A percentile compares a stretch with the other conserved stretches of the same genome.
Evolutionary conservation across 1,140 invertebrate species (phyloP).

Genomic region (Adoxophyes honmai): DNA sequence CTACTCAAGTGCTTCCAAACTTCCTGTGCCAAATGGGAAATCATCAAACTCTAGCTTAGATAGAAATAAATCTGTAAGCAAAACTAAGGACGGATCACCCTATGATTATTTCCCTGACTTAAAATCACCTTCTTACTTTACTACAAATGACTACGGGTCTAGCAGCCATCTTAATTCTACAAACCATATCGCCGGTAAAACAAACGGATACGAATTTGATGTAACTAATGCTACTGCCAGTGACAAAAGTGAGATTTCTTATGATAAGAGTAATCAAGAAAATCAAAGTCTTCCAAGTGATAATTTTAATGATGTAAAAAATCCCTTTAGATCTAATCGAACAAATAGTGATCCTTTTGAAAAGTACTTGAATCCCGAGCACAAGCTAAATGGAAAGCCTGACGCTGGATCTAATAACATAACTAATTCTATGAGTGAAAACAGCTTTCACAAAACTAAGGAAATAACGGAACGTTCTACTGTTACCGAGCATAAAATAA

Average conservation of each 20-base stretch:
- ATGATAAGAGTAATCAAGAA: slow-evolving; percentile 25
- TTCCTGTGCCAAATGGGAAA: slow-evolving; percentile 64
- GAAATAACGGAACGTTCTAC: slow-evolving; percentile 53
- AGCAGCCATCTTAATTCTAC: slow-evolving; percentile 37
- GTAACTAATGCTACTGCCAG: slow-evolving; percentile 26
- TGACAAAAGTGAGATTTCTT: slow-evolving; percentile 35
- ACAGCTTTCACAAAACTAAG: slow-evolving; percentile 46
- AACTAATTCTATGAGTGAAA: slow-evolving; percentile 53
- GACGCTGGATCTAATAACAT: slow-evolving; percentile 33
- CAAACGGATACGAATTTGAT: slow-evolving; percentile 32
- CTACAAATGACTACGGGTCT: slow-evolving; percentile 38
- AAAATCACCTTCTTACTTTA: slow-evolving; percentile 47
- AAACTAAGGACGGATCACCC: slow-evolving; percentile 27
- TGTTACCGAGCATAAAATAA: slow-evolving; percentile 67
- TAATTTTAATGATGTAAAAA: slow-evolving; percentile 26
- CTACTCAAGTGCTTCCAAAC: slow-evolving; percentile 62
- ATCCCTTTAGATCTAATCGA: slow-evolving; percentile 46
- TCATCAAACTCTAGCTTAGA: slow-evolving; percentile 46
- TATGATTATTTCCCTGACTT: slow-evolving; percentile 27
- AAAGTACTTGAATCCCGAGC: slow-evolving; percentile 40
- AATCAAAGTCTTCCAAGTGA: slow-evolving; percentile 34
- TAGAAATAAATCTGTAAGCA: slow-evolving; percentile 42
- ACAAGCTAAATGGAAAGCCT: slow-evolving; percentile 33
- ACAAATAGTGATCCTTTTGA: slow-evolving; percentile 54
- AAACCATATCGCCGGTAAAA: slow-evolving; percentile 29